These are phyloP conservation scores for Arge pagana DNA, from an alignment of 2,888 invertebrate species.

Conservation along the genomic window DNA sequence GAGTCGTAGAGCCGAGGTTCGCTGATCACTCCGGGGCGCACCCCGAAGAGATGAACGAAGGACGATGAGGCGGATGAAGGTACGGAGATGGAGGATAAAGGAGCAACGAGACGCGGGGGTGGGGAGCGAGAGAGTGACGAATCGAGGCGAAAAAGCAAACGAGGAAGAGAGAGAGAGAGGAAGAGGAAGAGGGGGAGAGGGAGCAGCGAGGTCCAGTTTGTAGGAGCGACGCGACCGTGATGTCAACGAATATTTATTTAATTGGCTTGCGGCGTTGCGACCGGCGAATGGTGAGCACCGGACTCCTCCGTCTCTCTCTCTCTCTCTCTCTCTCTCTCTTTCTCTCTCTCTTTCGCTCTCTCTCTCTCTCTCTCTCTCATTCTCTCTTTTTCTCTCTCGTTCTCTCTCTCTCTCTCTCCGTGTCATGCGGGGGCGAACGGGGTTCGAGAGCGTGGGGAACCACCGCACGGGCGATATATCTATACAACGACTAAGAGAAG, in stretches of 20 bases:
- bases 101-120: conserved; percentile 25
- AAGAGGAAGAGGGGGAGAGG: conserved; percentile 22
- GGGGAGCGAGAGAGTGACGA: conserved; percentile 29
- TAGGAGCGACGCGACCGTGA: conserved; percentile 53
- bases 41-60: too few species aligned
- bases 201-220: conserved; percentile 50
- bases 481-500: not conserved
- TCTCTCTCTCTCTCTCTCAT: too few species aligned
- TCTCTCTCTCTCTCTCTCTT: not conserved
- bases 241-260: conserved; percentile 58
- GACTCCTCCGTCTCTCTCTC: conserved; percentile 8
- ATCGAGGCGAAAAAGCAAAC: conserved; percentile 25
- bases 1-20: too few species aligned
- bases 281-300: conserved; percentile 40
- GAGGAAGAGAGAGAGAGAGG: not conserved
- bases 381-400: too few species aligned
- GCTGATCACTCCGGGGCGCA: conserved; percentile 10
- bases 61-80: conserved; percentile 23
- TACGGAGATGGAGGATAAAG: conserved; percentile 28
- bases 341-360: conserved; percentile 14
- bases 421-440: conserved; percentile 54
- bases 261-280: conserved; percentile 50
- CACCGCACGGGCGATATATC: not conserved
- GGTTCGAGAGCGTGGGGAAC: conserved; percentile 4
- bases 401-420: conserved; percentile 27